These are phyloP conservation scores for Conchocele bisecta DNA, from an alignment of 2,888 invertebrate species.

Conservation along the genomic window DNA sequence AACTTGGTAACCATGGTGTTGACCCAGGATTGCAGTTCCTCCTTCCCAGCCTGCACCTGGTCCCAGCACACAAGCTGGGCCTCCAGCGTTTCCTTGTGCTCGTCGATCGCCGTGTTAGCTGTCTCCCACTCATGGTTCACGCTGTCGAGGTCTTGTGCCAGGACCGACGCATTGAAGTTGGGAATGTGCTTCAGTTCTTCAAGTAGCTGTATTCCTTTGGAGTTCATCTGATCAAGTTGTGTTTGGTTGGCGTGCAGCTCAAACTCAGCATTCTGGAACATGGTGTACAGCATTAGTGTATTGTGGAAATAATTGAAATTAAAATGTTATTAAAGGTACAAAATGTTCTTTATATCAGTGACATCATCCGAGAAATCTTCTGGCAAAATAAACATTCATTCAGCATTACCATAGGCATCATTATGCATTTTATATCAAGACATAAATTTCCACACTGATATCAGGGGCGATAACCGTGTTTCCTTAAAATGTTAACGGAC, in stretches of 20 bases:
- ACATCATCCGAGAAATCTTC: too few species aligned
- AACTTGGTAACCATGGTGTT: constrained; percentile 91
- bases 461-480: too few species aligned
- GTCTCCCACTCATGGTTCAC: constrained; percentile 76
- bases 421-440: too few species aligned
- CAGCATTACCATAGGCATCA: too few species aligned
- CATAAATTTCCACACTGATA: too few species aligned
- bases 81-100: constrained; percentile 91
- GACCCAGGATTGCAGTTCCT: constrained; percentile 92
- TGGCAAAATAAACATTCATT: too few species aligned
- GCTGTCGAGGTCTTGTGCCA: constrained; percentile 73
- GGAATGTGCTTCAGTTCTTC: constrained; percentile 78
- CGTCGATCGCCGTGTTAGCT: constrained; percentile 84
- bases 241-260: constrained; percentile 84
- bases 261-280: constrained; percentile 79
- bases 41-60: constrained; percentile 93
- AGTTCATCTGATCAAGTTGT: constrained; percentile 86
- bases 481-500: too few species aligned
- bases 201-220: constrained; percentile 84
- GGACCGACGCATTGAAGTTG: constrained; percentile 67
- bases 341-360: too few species aligned
- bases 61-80: constrained; percentile 96
- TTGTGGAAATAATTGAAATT: too few species aligned
- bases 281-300: too few species aligned
- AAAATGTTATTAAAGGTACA: too few species aligned